These are phyloP conservation scores for Phortica okadai DNA, from an alignment of 2,888 invertebrate genomes.

Conservation along the genomic window DNA sequence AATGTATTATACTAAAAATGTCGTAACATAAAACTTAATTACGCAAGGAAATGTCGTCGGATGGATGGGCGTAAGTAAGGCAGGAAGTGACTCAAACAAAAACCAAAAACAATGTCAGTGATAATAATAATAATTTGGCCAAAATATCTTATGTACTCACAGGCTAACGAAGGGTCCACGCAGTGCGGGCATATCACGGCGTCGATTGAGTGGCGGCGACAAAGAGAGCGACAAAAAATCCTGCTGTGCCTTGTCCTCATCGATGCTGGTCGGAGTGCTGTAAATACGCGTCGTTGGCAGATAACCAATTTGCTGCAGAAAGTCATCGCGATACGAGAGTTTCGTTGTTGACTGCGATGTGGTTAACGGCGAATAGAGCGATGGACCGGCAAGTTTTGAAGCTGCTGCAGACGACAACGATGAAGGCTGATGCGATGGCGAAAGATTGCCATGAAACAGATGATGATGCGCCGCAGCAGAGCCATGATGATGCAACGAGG, in stretches of 20 bases:
- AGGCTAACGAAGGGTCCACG: constrained; percentile 76
- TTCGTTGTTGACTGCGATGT: constrained; percentile 73
- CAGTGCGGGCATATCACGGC: constrained; percentile 75
- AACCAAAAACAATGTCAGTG: neutral
- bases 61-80: neutral
- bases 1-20: constrained; percentile 6
- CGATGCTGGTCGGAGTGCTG: constrained; percentile 70
- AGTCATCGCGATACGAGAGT: constrained; percentile 75
- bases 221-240: constrained; percentile 76
- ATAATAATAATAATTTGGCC: constrained; percentile 7
- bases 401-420: constrained; percentile 53
- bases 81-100: neutral
- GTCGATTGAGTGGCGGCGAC: constrained; percentile 76
- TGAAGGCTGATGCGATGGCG: constrained; percentile 31
- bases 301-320: constrained; percentile 76
- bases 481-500: constrained; percentile 61
- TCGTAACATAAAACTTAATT: constrained; percentile 26
- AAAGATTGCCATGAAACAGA: constrained; percentile 33
- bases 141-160: constrained; percentile 66
- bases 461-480: constrained; percentile 43
- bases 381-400: constrained; percentile 27
- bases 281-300: constrained; percentile 75
- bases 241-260: constrained; percentile 75
- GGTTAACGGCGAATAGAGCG: constrained; percentile 55
- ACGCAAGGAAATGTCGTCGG: constrained; percentile 14